phyloP scores from a whole-genome alignment of 2,113 vertebrate genomes.

The Columba livia region DNA sequence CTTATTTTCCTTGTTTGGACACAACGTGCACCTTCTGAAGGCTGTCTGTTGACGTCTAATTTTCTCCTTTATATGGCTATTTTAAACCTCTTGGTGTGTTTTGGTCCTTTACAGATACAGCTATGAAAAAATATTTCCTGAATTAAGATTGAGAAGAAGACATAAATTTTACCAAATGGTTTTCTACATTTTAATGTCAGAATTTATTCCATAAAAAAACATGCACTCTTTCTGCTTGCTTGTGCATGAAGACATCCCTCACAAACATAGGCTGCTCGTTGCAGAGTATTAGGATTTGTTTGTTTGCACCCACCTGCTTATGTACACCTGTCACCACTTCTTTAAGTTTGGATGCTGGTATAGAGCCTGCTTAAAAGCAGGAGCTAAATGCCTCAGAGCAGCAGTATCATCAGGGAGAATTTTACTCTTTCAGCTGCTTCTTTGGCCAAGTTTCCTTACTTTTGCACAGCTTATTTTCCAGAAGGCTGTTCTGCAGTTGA shows the following conservation, averaged over 20 bases:
- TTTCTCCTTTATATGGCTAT: neutral
- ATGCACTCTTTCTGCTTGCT: neutral
- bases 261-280: neutral
- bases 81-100: neutral
- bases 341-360: neutral
- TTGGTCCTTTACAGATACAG: neutral
- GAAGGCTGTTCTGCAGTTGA: neutral
- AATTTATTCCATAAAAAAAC: neutral
- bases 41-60: neutral
- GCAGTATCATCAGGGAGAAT: neutral
- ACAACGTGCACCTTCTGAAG: neutral
- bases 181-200: neutral
- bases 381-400: neutral
- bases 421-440: neutral
- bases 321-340: neutral
- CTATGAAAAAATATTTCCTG: neutral
- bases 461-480: neutral
- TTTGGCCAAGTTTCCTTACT: neutral
- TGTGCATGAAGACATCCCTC: neutral
- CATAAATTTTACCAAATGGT: neutral
- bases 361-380: neutral
- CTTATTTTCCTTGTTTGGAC: neutral
- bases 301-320: neutral
- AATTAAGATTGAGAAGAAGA: neutral
- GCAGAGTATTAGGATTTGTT: neutral